A percentile compares a stretch with the other conserved stretches of the same genome.
phyloP scores from a whole-genome alignment of 2,113 vertebrate genomes.

The Channa maculata region DNA sequence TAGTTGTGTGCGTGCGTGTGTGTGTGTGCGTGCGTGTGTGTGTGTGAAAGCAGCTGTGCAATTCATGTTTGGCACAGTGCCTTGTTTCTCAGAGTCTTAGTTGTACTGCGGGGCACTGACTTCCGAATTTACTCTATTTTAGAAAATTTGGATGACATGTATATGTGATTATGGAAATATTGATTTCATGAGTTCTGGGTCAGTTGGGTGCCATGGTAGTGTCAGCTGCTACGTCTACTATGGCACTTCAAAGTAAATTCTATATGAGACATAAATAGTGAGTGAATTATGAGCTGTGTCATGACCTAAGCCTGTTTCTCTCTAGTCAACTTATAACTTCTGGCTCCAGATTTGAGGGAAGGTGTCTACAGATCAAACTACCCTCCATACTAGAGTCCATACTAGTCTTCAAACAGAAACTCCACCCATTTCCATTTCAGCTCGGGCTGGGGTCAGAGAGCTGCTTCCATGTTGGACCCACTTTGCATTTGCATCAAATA shows the following conservation, averaged over 20 bases:
- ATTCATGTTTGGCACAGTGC: background rate
- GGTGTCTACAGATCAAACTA: conserved; percentile 12
- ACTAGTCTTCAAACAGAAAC: background rate
- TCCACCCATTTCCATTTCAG: conserved; percentile 1
- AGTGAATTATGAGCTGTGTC: conserved; percentile 32
- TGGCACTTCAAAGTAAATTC: conserved; percentile 7
- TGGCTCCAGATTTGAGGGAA: conserved; percentile 29
- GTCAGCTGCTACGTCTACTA: conserved; percentile 5
- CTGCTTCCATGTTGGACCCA: background rate
- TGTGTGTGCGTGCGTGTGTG: too few relatives aligned
- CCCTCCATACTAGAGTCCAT: background rate
- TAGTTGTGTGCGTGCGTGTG: too few relatives aligned
- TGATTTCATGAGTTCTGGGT: background rate
- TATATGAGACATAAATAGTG: conserved; percentile 33
- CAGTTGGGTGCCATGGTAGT: background rate
- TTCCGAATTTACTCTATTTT: background rate
- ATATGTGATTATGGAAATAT: background rate
- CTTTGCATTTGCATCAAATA: background rate
- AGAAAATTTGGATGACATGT: background rate
- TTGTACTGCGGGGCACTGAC: background rate
- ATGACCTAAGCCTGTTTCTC: conserved; percentile 28
- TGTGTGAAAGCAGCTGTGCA: conserved; percentile 15
- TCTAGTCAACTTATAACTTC: conserved; percentile 20
- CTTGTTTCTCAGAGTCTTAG: background rate
- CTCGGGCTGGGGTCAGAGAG: background rate